Conservation (phyloP, 2,797 vertebrate species). For the Muraenolepis orangiensis region DNA sequence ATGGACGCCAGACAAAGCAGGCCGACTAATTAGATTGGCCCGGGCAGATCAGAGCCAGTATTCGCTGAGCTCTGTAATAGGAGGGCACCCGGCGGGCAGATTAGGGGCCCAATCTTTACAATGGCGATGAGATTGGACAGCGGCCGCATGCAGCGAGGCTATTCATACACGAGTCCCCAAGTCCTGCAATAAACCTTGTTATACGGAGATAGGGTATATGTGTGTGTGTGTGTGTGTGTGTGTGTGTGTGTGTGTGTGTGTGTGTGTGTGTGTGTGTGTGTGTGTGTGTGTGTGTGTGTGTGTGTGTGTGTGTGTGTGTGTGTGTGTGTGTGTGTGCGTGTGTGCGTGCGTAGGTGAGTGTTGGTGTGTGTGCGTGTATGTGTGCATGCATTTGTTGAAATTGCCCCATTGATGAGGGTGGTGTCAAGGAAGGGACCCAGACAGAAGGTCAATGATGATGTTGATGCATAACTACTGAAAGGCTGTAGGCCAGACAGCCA, state of each 20-base stretch:
- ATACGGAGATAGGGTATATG: background rate
- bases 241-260: too few relatives aligned
- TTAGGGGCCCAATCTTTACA: conserved; percentile 21
- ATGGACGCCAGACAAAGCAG: conserved; percentile 18
- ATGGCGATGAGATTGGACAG: conserved; percentile 21
- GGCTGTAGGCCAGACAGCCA: too few relatives aligned
- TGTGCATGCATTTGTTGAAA: conserved; percentile 27
- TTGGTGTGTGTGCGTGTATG: conserved; percentile 18
- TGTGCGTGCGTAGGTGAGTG: background rate
- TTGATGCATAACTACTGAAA: too few relatives aligned
- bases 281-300: too few relatives aligned
- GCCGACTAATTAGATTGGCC: conserved; percentile 38
- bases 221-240: too few relatives aligned
- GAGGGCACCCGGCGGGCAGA: conserved; percentile 16
- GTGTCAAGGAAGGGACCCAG: conserved; percentile 28
- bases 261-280: too few relatives aligned
- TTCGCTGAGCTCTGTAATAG: conserved; percentile 24
- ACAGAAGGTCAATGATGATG: conserved; percentile 58
- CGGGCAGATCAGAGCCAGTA: conserved; percentile 36
- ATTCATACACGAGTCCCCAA: background rate
- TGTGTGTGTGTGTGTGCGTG: conserved; percentile 6
- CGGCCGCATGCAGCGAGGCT: background rate
- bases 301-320: too few relatives aligned
- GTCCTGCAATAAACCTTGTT: background rate
- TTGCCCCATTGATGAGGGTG: conserved; percentile 32